Percentiles rank a stretch among this genome's conserved stretches.
These are phyloP conservation scores for Scaptomyza montana DNA, from an alignment of 1,140 invertebrate species.

Conservation along the genomic window DNA sequence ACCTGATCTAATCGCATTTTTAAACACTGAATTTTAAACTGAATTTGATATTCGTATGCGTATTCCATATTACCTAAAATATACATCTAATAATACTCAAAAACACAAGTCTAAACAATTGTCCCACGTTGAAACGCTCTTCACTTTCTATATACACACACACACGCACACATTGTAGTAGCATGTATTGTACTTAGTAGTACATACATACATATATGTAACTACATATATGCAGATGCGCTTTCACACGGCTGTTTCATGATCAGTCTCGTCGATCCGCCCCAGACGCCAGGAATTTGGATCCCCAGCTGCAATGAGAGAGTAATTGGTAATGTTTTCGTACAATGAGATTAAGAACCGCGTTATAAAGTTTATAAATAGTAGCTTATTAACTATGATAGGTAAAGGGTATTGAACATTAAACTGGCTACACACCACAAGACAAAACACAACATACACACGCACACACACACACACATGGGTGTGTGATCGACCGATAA, in stretches of 20 bases:
- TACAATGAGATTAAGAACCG: background rate
- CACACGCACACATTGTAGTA: no score
- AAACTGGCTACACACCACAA: background rate
- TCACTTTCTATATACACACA: constrained; percentile 29
- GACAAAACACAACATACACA: background rate
- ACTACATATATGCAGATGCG: constrained; percentile 9
- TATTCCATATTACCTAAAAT: constrained; percentile 66
- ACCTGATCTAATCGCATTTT: background rate
- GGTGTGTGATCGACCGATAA: constrained; percentile 2
- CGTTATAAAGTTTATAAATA: no score
- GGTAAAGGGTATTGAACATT: constrained; percentile 2
- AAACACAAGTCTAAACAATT: constrained; percentile 78
- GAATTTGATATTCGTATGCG: background rate
- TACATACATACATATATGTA: background rate
- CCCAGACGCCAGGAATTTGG: constrained; percentile 91
- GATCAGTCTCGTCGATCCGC: constrained; percentile 91
- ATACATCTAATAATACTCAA: constrained; percentile 83
- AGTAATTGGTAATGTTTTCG: constrained; percentile 39
- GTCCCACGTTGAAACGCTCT: constrained; percentile 19
- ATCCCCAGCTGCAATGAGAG: constrained; percentile 87
- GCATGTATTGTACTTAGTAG: background rate
- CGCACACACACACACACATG: background rate
- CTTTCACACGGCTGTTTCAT: constrained; percentile 91
- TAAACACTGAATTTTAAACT: background rate
- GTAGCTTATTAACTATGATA: background rate